Base-by-base conservation (phyloP, 1,140 invertebrate species). In the Sipha flava region DNA sequence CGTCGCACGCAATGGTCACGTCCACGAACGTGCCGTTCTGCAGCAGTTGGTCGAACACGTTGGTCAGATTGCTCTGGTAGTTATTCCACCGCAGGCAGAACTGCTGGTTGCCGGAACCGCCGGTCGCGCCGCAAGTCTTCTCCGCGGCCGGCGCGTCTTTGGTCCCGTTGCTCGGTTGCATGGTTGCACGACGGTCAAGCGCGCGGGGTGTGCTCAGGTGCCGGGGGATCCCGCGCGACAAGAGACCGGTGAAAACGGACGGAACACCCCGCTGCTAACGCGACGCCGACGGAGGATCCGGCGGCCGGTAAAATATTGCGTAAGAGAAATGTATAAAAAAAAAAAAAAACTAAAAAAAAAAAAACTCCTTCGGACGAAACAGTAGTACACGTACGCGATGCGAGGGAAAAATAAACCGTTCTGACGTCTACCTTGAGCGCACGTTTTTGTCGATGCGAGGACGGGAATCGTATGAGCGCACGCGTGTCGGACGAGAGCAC, bases 81-180 rank as follows among this genome's bases (percentile, higher is more conserved):
- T 96, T 96, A 88, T 97, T 97, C 95, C 95, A 97, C 43, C 94
- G 89, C 83, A 97, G 88, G 85, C 95, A 97, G 88, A 96, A 92
- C 83, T 91, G 90, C 86, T 92, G 88, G 88, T 79, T 88, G 87
- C 49, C 79, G 79, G 34, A 66, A 21, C 62, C 34, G 34, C 21
- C 23, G 6, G 79, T 81, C 21, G 81, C 81, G 47, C 80, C 79
- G 49, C 52, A 34, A 31, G 81, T 77, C 40, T 80, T 77, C 3
- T 77, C 40, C 34, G n/a, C 52, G 26, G 70, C 29, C 43, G 43
- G 26, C 26, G 18, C 26, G 79, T 80, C 49, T 68, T 80, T 80
- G 66, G 26, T 14, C 10, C 72, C 72, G 49, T 77, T 59, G 37
- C 23, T 72, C 14, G 79, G 79, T 29, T 80, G 79, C 79, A 70